Percentiles rank a stretch among this genome's conserved stretches.
These are phyloP conservation scores for Anisognathus igniventris DNA, from an alignment of 2,797 vertebrate genomes.

Conservation along the genomic window DNA sequence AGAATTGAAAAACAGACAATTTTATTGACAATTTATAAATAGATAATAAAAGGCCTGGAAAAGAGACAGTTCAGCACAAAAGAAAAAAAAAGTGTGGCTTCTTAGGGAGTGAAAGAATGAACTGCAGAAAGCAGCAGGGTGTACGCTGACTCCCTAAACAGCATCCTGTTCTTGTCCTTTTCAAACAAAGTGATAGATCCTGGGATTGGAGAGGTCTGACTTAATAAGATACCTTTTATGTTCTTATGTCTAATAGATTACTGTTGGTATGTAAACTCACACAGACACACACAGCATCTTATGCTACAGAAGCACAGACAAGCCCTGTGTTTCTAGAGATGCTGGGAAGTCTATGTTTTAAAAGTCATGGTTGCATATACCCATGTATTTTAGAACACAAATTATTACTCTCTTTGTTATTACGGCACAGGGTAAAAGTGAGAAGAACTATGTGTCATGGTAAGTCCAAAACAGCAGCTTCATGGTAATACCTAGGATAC, in stretches of 20 bases:
- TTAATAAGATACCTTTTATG: not conserved
- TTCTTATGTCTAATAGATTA: not conserved
- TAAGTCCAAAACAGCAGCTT: not conserved
- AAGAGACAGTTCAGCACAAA: not conserved
- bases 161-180: not conserved
- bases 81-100: not conserved
- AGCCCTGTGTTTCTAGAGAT: not conserved
- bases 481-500: not conserved
- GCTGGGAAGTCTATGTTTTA: not conserved
- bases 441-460: rapidly evolving
- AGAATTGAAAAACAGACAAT: not conserved
- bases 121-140: not conserved
- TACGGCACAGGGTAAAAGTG: not conserved
- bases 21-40: not conserved
- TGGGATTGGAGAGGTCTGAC: not conserved
- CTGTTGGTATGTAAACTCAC: not conserved
- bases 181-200: not conserved
- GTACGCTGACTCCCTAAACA: not conserved
- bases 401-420: not conserved
- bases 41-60: not conserved
- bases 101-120: not conserved
- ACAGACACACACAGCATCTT: rapidly evolving
- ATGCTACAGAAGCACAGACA: not conserved
- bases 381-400: not conserved
- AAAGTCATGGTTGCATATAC: not conserved